These are phyloP conservation scores for Cosmorhoe ocellata DNA, from an alignment of 2,888 invertebrate genomes.

Conservation along the genomic window DNA sequence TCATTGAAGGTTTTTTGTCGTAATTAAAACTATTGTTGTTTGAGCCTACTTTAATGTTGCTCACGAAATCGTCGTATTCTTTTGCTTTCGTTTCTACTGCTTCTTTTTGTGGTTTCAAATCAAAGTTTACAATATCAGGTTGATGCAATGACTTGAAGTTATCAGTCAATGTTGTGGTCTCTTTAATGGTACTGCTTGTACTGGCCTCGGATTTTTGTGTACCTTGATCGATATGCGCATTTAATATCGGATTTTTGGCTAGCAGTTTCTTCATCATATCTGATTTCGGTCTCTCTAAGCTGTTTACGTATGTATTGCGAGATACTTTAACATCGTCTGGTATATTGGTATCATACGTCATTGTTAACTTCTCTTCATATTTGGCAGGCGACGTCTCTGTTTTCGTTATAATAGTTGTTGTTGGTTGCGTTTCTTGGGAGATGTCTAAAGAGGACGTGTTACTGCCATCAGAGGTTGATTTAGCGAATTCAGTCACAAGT, in stretches of 20 bases:
- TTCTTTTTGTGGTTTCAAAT: slow-evolving; percentile 62
- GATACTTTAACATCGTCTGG: slow-evolving; percentile 86
- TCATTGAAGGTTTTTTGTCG: slow-evolving; percentile 56
- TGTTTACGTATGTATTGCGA: slow-evolving; percentile 82
- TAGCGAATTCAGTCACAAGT: slow-evolving; percentile 75
- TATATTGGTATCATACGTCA: slow-evolving; percentile 82
- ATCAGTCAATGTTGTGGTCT: slow-evolving; percentile 59
- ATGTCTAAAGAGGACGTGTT: slow-evolving; percentile 70
- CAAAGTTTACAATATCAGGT: slow-evolving; percentile 78
- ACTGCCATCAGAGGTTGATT: slow-evolving; percentile 75
- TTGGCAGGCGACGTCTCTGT: slow-evolving; percentile 54
- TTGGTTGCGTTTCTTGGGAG: slow-evolving; percentile 55
- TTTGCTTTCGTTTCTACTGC: slow-evolving; percentile 48
- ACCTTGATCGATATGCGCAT: slow-evolving; percentile 69
- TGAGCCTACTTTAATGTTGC: slow-evolving; percentile 75
- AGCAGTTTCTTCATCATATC: slow-evolving; percentile 83
- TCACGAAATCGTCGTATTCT: slow-evolving; percentile 74
- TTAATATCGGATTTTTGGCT: slow-evolving; percentile 77
- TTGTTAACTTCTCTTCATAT: slow-evolving; percentile 70
- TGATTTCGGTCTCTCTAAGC: slow-evolving; percentile 84
- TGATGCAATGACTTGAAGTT: slow-evolving; percentile 74
- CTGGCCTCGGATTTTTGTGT: slow-evolving; percentile 56
- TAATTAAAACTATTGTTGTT: slow-evolving; percentile 71
- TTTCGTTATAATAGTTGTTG: slow-evolving; percentile 40
- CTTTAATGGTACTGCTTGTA: slow-evolving; percentile 58